phyloP scores from a whole-genome alignment of 2,797 vertebrate species.

The Dendrocincla tyrannina region DNA sequence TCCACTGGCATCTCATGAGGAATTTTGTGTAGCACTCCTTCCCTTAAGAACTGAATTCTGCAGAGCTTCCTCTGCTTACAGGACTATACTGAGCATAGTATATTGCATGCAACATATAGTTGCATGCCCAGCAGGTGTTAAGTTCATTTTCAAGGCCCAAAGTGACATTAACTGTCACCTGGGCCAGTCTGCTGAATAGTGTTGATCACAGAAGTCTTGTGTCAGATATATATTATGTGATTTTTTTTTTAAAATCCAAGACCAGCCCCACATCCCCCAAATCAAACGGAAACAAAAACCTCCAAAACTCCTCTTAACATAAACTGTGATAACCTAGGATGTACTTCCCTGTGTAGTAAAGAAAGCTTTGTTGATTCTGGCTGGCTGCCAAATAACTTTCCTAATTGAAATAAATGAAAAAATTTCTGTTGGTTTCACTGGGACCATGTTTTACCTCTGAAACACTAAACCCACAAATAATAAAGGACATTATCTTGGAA shows the following conservation, averaged over 20 bases:
- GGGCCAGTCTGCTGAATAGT: neutral
- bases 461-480: neutral
- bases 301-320: neutral
- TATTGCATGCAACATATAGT: neutral
- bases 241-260: neutral
- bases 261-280: rapidly evolving
- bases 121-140: neutral
- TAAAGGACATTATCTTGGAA: neutral
- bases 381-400: conserved; percentile 1
- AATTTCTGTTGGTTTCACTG: neutral
- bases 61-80: neutral
- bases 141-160: neutral
- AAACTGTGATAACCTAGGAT: neutral
- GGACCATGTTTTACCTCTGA: conserved; percentile 3
- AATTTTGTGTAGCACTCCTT: neutral
- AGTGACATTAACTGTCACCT: neutral
- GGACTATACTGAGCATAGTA: neutral
- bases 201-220: neutral
- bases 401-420: neutral
- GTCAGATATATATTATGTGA: neutral
- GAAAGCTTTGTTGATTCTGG: conserved; percentile 9
- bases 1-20: neutral
- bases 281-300: neutral
- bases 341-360: neutral
- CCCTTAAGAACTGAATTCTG: neutral